A percentile compares a stretch with the other conserved stretches of the same genome.
These are phyloP conservation scores for Mayetiola destructor DNA, from an alignment of 2,888 invertebrate genomes.

Conservation along the genomic window DNA sequence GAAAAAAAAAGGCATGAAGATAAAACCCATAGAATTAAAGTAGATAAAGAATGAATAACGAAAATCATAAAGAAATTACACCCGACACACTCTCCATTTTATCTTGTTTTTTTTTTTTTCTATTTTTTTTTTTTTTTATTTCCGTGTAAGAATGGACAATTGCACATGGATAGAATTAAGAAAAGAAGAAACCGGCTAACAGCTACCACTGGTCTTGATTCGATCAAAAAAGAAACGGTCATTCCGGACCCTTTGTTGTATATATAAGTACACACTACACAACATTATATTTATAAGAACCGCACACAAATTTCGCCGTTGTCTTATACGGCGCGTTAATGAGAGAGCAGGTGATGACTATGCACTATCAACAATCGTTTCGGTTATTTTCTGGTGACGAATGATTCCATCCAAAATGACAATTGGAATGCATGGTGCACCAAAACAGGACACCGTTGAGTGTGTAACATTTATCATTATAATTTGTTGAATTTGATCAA, in stretches of 20 bases:
- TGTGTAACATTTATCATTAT: no score
- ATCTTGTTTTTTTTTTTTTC: no score
- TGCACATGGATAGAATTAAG: neutral
- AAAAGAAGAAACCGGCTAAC: neutral
- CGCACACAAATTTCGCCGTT: neutral
- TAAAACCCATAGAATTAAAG: neutral
- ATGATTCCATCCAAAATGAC: no score
- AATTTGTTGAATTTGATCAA: no score
- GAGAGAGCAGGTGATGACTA: constrained; percentile 8
- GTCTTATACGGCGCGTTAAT: constrained; percentile 1
- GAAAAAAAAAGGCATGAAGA: neutral
- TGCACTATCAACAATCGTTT: neutral
- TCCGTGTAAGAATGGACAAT: neutral
- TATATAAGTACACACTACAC: no score
- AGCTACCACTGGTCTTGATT: neutral
- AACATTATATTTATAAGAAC: no score
- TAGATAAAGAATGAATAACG: constrained; percentile 2
- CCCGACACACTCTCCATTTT: no score
- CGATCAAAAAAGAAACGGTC: constrained; percentile 7
- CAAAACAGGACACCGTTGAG: no score
- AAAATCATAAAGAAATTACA: neutral
- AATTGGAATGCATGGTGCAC: no score
- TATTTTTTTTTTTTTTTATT: constrained; percentile 1
- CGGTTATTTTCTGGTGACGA: constrained; percentile 10
- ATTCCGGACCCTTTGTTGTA: constrained; percentile 9